phyloP scores from a whole-genome alignment of 2,113 vertebrate species.

The Microcebus griseorufus region DNA sequence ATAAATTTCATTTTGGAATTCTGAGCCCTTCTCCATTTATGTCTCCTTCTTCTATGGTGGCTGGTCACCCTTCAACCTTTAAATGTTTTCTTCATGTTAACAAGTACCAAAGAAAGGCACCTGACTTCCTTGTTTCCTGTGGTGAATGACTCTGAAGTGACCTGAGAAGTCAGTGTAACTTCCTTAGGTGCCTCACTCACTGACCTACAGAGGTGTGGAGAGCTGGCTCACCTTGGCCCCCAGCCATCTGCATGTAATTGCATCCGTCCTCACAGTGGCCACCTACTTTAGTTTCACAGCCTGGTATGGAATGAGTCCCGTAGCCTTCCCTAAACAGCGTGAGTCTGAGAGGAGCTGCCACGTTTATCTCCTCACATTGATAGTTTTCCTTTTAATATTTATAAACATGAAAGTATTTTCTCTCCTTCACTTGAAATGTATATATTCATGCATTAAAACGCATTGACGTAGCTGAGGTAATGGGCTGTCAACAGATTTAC shows the following conservation, averaged over 20 bases:
- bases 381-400: slow-evolving; percentile 73
- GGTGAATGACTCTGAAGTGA: slow-evolving; percentile 5
- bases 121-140: slow-evolving; percentile 45
- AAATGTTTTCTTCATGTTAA: slow-evolving; percentile 56
- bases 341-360: slow-evolving; percentile 9
- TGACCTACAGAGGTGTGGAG: not conserved
- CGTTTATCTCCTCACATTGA: not conserved
- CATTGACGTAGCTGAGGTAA: slow-evolving; percentile 70
- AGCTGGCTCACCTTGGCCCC: not conserved
- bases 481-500: slow-evolving; percentile 80
- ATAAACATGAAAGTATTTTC: slow-evolving; percentile 70
- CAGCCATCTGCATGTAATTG: slow-evolving; percentile 41
- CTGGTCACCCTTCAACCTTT: not conserved
- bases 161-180: slow-evolving; percentile 41
- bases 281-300: not conserved
- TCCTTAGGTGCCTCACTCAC: not conserved
- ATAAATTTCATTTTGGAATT: slow-evolving; percentile 26
- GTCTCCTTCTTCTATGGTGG: not conserved
- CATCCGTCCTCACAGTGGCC: not conserved
- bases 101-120: slow-evolving; percentile 38
- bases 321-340: slow-evolving; percentile 19
- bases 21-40: not conserved
- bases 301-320: not conserved
- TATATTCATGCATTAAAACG: slow-evolving; percentile 77
- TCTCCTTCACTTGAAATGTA: slow-evolving; percentile 65